Evolutionary conservation across 1,140 invertebrate genomes (phyloP), one percentile per base, ranked within the genome.

Genomic region (Aphelinus atriplicis): DNA sequence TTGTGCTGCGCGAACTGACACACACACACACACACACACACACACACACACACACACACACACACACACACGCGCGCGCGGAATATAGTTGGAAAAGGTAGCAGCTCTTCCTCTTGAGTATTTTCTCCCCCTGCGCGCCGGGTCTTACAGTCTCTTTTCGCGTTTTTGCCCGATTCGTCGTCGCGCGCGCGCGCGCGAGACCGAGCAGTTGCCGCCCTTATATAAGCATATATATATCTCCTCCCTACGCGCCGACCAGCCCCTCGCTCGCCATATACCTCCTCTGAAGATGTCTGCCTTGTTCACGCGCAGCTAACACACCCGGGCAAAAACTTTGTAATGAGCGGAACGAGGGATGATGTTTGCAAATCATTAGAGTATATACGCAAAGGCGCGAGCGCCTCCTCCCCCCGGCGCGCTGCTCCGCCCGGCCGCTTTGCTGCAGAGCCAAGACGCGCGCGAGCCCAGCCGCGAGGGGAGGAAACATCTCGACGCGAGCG

Each of bases 321-420:
- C 75, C 65, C 74, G 56, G 26, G 65, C 68, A 80, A 83, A 86
- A 84, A 83, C 78, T 83, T 82, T 75, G 65, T 83, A 82, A 85
- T 82, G 81, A 81, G 80, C 73, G 77, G 73, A 81, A 82, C 78
- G 75, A 79, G 80, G 80, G 80, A 78, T 71, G 75, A 80, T 86
- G 81, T 87, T 87, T 87, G 84, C 83, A 86, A 86, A 85, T 86
- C 86, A 84, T 86, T 87, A 86, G 83, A 26, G 26, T 76, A 62
- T 71, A 79, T 71, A 71, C 66, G 77, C 78, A 78, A 77, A 82
- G 78, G 74, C 63, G 72, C 62, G 79, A 63, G 64, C 51, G 48
- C 47, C 71, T 69, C 67, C 26, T 26, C 26, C 26, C 26, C 26
- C 26, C 26, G 26, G 26, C 26, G 26, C 26, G 26, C 26, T 26